These are phyloP conservation scores for Dendronephthya gigantea DNA, from an alignment of 64 coral and sea anemone genomes.

Conservation along the genomic window DNA sequence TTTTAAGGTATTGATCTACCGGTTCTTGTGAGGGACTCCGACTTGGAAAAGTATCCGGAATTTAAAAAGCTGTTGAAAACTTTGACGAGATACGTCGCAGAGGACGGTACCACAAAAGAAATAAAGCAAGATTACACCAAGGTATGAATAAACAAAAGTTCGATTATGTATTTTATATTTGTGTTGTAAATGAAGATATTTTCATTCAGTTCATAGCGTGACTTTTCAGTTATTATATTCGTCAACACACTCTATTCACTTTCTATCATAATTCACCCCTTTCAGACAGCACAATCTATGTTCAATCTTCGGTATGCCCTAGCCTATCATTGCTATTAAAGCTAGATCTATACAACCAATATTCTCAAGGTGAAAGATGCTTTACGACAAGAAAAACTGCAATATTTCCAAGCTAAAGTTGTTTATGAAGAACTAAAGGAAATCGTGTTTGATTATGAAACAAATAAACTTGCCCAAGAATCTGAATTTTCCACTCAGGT, in stretches of 20 bases:
- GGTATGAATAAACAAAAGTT: no score
- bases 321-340: no score
- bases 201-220: no score
- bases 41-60: conserved; percentile 77
- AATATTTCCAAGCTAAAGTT: conserved; percentile 41
- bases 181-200: no score
- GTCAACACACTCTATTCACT: no score
- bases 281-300: no score
- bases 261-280: no score
- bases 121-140: conserved; percentile 41
- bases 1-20: conserved; percentile 51
- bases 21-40: conserved; percentile 37
- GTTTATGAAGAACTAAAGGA: conserved; percentile 70
- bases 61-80: conserved; percentile 61
- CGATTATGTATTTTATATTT: no score
- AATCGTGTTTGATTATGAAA: conserved; percentile 52
- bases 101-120: conserved; percentile 48
- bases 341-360: no score
- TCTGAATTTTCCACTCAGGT: conserved; percentile 37
- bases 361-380: conserved; percentile 41
- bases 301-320: no score
- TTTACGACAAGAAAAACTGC: conserved; percentile 49
- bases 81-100: conserved; percentile 50
- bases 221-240: no score
- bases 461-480: conserved; percentile 50